Percentiles rank a stretch among this genome's conserved stretches.
Conservation (phyloP, 2,888 invertebrate species). For the Sarcophaga caerulescens region DNA sequence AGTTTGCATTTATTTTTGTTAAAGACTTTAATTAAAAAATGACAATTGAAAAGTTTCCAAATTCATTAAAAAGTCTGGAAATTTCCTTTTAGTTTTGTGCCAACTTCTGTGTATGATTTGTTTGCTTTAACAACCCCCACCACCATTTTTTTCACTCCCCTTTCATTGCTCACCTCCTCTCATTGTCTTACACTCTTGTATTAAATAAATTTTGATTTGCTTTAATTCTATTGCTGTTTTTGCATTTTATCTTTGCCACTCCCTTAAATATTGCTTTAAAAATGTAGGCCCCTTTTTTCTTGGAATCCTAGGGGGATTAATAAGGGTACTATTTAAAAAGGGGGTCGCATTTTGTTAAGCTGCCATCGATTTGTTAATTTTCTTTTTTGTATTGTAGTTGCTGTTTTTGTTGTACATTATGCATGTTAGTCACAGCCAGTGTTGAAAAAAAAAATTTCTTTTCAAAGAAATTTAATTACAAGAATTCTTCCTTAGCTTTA, state of each 20-base stretch:
- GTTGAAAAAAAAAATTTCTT: neutral
- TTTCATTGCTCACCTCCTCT: too few species aligned
- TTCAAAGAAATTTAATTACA: neutral
- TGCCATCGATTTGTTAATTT: constrained; percentile 56
- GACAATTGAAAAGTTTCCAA: neutral
- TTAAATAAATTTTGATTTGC: constrained; percentile 10
- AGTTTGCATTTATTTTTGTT: neutral
- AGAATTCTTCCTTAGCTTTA: neutral
- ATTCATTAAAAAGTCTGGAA: constrained; percentile 1
- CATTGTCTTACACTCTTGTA: too few species aligned
- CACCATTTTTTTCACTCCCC: neutral
- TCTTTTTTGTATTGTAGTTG: constrained; percentile 4
- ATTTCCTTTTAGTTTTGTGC: constrained; percentile 5
- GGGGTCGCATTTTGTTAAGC: constrained; percentile 15
- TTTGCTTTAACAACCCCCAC: constrained; percentile 34
- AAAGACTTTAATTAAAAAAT: neutral
- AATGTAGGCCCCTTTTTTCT: neutral
- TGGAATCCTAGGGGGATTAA: constrained; percentile 14
- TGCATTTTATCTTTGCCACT: constrained; percentile 61
- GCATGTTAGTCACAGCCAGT: neutral
- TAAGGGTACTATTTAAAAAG: constrained; percentile 11
- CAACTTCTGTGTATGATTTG: constrained; percentile 1
- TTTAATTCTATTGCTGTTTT: constrained; percentile 36
- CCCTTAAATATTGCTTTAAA: constrained; percentile 47
- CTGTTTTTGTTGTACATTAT: neutral